phyloP scores from a whole-genome alignment of 2,888 invertebrate genomes.

The Notocelia uddmanniana region DNA sequence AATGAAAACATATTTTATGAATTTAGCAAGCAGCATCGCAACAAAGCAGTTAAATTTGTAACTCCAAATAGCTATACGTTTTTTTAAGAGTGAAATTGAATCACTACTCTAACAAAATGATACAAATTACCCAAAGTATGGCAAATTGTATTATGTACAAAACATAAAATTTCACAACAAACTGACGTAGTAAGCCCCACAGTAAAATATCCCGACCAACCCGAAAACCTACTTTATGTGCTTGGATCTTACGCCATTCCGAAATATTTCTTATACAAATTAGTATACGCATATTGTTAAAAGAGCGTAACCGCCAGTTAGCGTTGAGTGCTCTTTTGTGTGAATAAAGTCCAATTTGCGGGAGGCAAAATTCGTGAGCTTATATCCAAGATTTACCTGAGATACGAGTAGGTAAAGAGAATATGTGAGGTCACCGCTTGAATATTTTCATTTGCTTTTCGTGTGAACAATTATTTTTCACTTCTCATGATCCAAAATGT shows the following conservation, averaged over 20 bases:
- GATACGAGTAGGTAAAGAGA: background rate
- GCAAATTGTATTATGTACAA: slow-evolving; percentile 12
- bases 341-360: background rate
- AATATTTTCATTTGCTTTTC: background rate
- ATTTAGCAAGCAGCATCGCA: too few relatives aligned
- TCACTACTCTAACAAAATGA: background rate
- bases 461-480: too few relatives aligned
- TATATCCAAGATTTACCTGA: background rate
- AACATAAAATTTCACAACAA: background rate
- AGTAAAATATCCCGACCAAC: background rate
- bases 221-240: background rate
- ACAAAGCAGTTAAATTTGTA: too few relatives aligned
- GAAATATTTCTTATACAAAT: background rate
- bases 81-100: background rate
- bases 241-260: background rate
- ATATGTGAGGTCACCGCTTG: background rate
- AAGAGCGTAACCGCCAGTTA: background rate
- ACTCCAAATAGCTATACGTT: too few relatives aligned
- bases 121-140: background rate
- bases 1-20: too few relatives aligned
- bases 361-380: background rate
- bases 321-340: background rate
- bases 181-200: background rate
- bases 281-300: background rate
- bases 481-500: too few relatives aligned